Evolutionary conservation across 2,113 vertebrate genomes (phyloP).

Genomic region (Cariama cristata): DNA sequence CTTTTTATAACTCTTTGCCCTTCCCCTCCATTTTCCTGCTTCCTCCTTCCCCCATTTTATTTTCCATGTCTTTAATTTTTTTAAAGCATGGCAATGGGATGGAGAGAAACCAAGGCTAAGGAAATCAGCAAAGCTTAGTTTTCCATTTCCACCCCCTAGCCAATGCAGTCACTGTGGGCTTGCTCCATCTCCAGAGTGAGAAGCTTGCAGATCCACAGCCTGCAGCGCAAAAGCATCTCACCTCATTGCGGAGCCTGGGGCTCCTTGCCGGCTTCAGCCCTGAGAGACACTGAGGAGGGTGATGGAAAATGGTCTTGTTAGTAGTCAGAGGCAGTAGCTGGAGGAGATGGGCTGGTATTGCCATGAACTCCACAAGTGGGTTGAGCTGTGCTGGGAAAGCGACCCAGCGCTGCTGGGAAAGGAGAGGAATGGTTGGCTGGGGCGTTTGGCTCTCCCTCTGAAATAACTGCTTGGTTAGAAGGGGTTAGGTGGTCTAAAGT

Average conservation of each 20-base stretch:
- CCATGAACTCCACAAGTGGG: background rate
- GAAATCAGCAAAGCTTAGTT: background rate
- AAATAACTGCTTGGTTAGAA: background rate
- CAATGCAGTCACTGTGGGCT: background rate
- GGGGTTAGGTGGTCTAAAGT: background rate
- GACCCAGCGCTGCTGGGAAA: background rate
- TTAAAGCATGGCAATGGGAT: background rate
- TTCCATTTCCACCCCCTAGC: background rate
- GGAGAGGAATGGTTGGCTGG: background rate
- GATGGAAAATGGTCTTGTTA: background rate
- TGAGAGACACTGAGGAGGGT: background rate
- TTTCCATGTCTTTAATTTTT: too few relatives aligned
- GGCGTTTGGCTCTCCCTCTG: background rate
- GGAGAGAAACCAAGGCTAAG: background rate
- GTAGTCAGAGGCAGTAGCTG: too few relatives aligned
- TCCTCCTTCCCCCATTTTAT: fast-evolving
- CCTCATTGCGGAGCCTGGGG: background rate
- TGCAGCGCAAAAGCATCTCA: background rate
- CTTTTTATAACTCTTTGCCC: background rate
- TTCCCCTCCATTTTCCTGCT: background rate
- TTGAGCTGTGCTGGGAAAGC: background rate
- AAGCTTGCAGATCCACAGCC: background rate
- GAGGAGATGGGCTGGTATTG: background rate
- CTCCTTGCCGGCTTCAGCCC: background rate
- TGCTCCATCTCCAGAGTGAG: background rate